These are phyloP conservation scores for Galendromus occidentalis DNA, from an alignment of 1,140 invertebrate species.

Conservation along the genomic window DNA sequence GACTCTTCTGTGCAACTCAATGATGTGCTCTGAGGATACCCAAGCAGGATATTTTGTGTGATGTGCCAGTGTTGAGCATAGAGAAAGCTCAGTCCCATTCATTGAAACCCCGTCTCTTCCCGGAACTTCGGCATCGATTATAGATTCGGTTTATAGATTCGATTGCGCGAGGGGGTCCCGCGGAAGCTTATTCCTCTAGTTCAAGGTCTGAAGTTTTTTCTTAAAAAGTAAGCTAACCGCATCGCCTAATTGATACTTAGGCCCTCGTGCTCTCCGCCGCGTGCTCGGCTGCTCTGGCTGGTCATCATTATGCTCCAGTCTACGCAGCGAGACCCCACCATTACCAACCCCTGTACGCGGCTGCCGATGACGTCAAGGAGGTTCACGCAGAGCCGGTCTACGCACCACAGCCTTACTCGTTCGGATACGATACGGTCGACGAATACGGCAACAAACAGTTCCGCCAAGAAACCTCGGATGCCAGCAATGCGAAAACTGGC, in stretches of 20 bases:
- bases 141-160: too few species aligned
- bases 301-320: background rate
- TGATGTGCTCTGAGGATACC: too few species aligned
- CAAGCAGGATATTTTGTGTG: too few species aligned
- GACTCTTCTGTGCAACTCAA: too few species aligned
- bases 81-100: too few species aligned
- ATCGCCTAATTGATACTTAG: background rate
- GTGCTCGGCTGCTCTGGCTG: background rate
- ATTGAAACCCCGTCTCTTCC: too few species aligned
- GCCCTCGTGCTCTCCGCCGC: background rate
- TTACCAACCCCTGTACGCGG: background rate
- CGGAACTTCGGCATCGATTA: too few species aligned
- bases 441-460: conserved; percentile 19
- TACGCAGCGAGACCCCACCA: background rate
- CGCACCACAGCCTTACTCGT: conserved; percentile 17
- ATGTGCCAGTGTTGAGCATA: too few species aligned
- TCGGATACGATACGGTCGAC: conserved; percentile 18
- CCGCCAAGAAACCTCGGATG: conserved; percentile 18
- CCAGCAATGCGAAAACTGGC: conserved; percentile 17
- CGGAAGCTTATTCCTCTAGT: too few species aligned
- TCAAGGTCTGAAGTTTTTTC: too few species aligned
- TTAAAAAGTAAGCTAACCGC: too few species aligned
- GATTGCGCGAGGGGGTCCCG: too few species aligned
- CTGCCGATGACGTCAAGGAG: conserved; percentile 3
- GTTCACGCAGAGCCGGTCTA: background rate